A percentile compares a stretch with the other conserved stretches of the same genome.
phyloP scores from a whole-genome alignment of 2,888 invertebrate genomes.

The Stenurella melanura region DNA sequence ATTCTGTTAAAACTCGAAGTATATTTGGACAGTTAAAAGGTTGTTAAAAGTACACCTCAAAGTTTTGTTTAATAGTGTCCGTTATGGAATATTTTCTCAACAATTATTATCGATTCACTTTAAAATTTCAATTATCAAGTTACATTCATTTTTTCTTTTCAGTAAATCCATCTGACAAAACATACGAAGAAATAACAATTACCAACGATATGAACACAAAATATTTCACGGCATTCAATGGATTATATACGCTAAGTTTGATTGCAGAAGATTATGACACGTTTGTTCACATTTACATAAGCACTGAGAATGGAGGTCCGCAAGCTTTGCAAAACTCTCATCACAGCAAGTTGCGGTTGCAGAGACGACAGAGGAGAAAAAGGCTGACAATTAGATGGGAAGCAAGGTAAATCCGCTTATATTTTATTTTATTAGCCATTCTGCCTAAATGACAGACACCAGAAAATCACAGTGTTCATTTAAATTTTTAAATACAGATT shows the following conservation, averaged over 20 bases:
- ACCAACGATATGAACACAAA: conserved; percentile 57
- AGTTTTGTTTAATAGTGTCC: too few relatives aligned
- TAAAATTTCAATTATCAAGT: too few relatives aligned
- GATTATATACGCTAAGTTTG: conserved; percentile 58
- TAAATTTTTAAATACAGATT: too few relatives aligned
- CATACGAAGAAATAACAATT: not conserved
- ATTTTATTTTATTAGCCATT: too few relatives aligned
- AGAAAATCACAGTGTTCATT: too few relatives aligned
- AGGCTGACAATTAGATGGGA: conserved; percentile 69
- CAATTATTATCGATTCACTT: too few relatives aligned
- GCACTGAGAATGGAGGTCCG: conserved; percentile 69
- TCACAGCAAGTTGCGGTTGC: conserved; percentile 61
- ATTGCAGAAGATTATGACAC: conserved; percentile 61
- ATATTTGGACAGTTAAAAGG: too few relatives aligned
- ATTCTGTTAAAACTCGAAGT: too few relatives aligned
- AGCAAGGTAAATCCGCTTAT: conserved; percentile 64
- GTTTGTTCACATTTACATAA: conserved; percentile 69
- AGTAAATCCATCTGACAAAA: conserved; percentile 19
- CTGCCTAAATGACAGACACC: too few relatives aligned
- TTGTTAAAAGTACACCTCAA: too few relatives aligned
- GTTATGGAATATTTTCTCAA: too few relatives aligned
- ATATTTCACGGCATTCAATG: conserved; percentile 52
- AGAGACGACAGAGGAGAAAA: conserved; percentile 64
- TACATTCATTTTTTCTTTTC: not conserved
- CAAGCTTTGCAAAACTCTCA: conserved; percentile 63